Evolutionary conservation across 2,888 invertebrate species (phyloP).

Genomic region (Chrysolina haemoptera): DNA sequence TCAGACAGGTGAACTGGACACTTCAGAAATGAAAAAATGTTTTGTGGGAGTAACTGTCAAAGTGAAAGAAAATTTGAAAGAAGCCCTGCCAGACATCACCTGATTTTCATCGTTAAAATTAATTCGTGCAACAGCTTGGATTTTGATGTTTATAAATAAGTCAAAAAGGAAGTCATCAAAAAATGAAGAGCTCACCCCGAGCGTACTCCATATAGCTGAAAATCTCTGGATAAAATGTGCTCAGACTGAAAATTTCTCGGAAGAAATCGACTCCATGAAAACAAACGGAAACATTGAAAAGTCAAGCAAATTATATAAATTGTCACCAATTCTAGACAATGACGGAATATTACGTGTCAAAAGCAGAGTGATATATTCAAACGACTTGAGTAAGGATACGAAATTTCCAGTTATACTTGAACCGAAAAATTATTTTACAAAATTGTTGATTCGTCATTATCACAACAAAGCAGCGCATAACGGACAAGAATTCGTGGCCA

Average conservation of each 20-base stretch:
- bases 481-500: neutral
- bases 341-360: neutral
- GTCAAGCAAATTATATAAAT: neutral
- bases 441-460: neutral
- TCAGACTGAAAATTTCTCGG: neutral
- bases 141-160: neutral
- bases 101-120: neutral
- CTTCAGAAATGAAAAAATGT: neutral
- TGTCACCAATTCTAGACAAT: neutral
- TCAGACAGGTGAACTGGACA: neutral
- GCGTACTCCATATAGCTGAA: neutral
- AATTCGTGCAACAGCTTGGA: neutral
- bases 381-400: neutral
- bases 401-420: neutral
- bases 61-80: neutral
- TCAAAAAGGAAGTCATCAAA: neutral
- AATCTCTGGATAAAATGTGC: neutral
- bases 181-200: neutral
- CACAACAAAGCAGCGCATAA: neutral
- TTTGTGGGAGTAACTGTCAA: neutral
- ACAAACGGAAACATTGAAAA: neutral
- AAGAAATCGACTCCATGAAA: neutral
- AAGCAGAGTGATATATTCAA: neutral
- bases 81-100: neutral
- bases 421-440: neutral